Conservation (phyloP, 2,797 vertebrate genomes). For the Xerus rutilus region DNA sequence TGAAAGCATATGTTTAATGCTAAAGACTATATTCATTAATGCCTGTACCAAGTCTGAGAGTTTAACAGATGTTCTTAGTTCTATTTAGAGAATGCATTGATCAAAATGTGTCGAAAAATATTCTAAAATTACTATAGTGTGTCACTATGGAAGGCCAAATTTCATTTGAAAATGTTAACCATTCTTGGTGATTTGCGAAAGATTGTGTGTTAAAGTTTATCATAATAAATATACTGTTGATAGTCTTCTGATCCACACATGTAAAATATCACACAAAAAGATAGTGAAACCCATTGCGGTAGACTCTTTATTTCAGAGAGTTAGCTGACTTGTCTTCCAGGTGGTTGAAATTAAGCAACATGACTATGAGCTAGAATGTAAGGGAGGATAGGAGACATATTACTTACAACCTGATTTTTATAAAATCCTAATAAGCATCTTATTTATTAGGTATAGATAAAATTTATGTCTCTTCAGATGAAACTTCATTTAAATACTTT, state of each 20-base stretch:
- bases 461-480: background rate
- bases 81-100: background rate
- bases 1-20: background rate
- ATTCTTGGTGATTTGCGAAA: background rate
- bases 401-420: background rate
- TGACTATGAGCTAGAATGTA: background rate
- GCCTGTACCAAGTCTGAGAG: background rate
- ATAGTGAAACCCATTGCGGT: background rate
- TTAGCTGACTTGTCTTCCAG: fast-evolving
- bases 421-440: background rate
- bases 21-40: background rate
- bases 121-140: background rate
- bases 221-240: background rate
- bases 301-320: fast-evolving
- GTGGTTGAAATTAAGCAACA: too few relatives aligned
- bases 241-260: background rate
- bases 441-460: background rate
- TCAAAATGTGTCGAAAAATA: background rate
- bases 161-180: background rate
- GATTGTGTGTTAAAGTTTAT: background rate
- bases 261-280: background rate
- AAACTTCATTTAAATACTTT: background rate
- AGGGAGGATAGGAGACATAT: background rate
- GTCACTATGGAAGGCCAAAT: background rate
- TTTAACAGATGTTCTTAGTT: background rate